Conservation (phyloP, 2,797 vertebrate genomes). For the Myioborus miniatus region DNA sequence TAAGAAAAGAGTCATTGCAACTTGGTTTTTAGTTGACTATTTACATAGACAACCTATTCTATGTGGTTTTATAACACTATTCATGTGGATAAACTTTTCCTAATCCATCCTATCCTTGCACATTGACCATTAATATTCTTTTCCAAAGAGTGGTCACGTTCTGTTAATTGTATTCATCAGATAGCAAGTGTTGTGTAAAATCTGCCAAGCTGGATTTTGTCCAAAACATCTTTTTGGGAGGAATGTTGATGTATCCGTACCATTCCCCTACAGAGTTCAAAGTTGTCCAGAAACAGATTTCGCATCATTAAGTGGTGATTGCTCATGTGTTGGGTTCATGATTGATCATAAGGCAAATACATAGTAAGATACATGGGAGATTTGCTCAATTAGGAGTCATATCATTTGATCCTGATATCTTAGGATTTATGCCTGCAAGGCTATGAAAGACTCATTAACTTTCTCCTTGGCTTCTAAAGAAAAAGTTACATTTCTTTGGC, state of each 20-base stretch:
- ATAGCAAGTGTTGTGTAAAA: not conserved
- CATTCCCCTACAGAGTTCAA: not conserved
- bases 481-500: not conserved
- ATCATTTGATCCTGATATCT: not conserved
- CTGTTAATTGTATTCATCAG: not conserved
- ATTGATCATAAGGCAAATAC: not conserved
- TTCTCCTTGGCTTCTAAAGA: not conserved
- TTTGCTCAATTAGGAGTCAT: not conserved
- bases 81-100: not conserved
- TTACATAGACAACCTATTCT: not conserved
- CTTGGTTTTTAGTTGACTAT: not conserved
- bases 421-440: slow-evolving; percentile 8
- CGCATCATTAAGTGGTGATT: not conserved
- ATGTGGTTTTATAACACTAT: not conserved
- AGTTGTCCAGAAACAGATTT: not conserved
- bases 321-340: not conserved
- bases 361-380: not conserved
- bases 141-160: not conserved
- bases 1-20: not conserved
- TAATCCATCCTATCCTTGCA: not conserved
- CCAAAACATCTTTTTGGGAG: not conserved
- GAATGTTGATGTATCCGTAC: not conserved
- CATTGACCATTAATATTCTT: not conserved
- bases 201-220: not conserved
- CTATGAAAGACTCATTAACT: not conserved